Conservation (phyloP, 1,140 invertebrate species). For the Lepidurus arcticus region DNA sequence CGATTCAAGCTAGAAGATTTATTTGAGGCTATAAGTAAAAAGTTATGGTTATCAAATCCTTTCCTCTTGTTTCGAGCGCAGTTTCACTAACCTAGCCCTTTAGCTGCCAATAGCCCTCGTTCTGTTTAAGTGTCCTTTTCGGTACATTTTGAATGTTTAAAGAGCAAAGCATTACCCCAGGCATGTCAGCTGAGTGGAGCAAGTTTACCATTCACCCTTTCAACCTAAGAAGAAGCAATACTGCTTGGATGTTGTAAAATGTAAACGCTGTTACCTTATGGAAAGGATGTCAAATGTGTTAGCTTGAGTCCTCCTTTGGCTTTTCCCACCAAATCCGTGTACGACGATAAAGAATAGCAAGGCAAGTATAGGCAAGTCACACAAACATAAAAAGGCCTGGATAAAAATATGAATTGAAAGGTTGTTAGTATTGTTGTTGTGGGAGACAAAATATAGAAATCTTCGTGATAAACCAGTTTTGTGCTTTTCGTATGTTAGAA, state of each 20-base stretch:
- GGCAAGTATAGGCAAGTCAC: neutral
- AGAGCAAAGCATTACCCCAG: neutral
- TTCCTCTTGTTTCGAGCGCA: conserved; percentile 12
- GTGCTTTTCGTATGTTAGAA: neutral
- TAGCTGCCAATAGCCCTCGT: conserved; percentile 7
- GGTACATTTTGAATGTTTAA: neutral
- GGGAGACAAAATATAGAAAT: conserved; percentile 1
- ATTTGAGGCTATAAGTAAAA: neutral
- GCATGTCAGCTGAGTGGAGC: neutral
- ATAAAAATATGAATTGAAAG: neutral
- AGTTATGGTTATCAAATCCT: conserved; percentile 22
- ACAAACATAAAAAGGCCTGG: neutral
- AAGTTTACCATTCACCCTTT: neutral
- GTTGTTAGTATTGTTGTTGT: conserved; percentile 19
- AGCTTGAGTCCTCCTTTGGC: neutral
- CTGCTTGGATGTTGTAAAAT: conserved; percentile 18
- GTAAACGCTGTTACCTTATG: neutral
- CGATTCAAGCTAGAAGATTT: conserved; percentile 34
- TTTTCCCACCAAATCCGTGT: neutral
- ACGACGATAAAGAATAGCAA: neutral
- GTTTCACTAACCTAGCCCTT: neutral
- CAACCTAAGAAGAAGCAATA: neutral
- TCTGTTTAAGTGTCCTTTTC: neutral
- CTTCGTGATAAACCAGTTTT: neutral
- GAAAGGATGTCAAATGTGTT: neutral